Evolutionary conservation across 1,140 invertebrate genomes (phyloP), one percentile per base, ranked within the genome.

Genomic region (Nasonia giraulti): DNA sequence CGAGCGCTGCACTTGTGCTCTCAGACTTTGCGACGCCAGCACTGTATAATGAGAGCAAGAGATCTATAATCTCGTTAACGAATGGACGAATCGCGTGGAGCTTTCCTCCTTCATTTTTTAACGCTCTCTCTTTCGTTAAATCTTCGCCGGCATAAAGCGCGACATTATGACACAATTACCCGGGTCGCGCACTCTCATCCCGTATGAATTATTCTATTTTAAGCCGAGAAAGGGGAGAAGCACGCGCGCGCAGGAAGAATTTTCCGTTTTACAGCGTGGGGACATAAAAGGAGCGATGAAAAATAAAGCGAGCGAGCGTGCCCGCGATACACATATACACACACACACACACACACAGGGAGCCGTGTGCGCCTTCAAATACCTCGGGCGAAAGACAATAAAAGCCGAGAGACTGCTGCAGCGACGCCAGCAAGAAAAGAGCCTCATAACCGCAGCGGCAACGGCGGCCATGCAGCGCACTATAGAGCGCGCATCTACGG

Each of bases 321-420:
- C 33, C 3, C 33, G 33, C 40, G 40, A 62, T 33, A 74, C 73
- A 74, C 37, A 20, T 74, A 44, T 62, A 62, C n/a, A 7, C 17
- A 55, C 8, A 69, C n/a, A 7, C 17, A 55, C 8, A 69, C 17
- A 7, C 12, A 14, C 4, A 8, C 11, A 12, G 37, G 44, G 40
- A 74, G 11, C 37, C 20, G 66, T 40, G 40, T 62, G 75, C 75
- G 76, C 1, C 83, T 76, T 69, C 77, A 55, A 76, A 44, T 47
- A 33, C 50, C 71, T n/a, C 83, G 50, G n/a, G 73, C 76, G 77
- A 74, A 31, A 84, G 83, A 81, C 78, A 85, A 85, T 85, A 85
- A 85, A 85, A 80, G 83, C 83, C 68, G 31, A 31, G 75, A 50
- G 47, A 12, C 47, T 50, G 47, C 12, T 5, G 55, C 55, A 17